Conservation (phyloP, 1,140 invertebrate genomes). For the Wasmannia auropunctata region DNA sequence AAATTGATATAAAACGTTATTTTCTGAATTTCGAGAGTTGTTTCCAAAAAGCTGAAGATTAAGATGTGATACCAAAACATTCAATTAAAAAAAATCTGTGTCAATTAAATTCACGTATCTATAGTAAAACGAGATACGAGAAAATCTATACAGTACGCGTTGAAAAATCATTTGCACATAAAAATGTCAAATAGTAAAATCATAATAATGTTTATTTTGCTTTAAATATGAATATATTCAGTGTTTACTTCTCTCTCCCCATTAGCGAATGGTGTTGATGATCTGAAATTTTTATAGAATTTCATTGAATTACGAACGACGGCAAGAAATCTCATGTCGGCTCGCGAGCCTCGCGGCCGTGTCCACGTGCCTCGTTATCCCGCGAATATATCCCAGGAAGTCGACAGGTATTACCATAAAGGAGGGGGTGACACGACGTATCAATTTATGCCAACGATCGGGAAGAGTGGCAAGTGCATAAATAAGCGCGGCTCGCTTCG, state of each 20-base stretch:
- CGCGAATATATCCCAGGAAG: constrained; percentile 7
- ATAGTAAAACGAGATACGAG: not conserved
- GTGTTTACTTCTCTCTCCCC: not conserved
- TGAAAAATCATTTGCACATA: not conserved
- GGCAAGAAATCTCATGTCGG: not conserved
- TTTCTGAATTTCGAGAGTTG: not conserved
- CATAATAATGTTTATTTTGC: not conserved
- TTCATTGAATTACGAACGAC: not conserved
- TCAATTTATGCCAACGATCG: constrained; percentile 44
- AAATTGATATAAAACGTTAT: not conserved
- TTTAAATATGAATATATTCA: not conserved
- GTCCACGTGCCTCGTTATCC: not conserved
- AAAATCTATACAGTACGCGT: not conserved
- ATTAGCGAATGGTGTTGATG: not conserved
- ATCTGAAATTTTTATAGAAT: not conserved
- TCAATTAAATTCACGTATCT: not conserved
- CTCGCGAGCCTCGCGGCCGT: not conserved
- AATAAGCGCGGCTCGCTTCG: constrained; percentile 15
- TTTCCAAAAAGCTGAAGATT: not conserved
- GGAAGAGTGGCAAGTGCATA: constrained; percentile 42
- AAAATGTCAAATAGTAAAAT: too few species aligned
- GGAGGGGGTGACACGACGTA: not conserved
- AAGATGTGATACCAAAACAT: not conserved
- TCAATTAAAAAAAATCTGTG: not conserved
- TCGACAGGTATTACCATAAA: not conserved